Evolutionary conservation across 2,113 vertebrate species (phyloP), one percentile per base, ranked within the genome.

Genomic region (Chaenogobius annularis): DNA sequence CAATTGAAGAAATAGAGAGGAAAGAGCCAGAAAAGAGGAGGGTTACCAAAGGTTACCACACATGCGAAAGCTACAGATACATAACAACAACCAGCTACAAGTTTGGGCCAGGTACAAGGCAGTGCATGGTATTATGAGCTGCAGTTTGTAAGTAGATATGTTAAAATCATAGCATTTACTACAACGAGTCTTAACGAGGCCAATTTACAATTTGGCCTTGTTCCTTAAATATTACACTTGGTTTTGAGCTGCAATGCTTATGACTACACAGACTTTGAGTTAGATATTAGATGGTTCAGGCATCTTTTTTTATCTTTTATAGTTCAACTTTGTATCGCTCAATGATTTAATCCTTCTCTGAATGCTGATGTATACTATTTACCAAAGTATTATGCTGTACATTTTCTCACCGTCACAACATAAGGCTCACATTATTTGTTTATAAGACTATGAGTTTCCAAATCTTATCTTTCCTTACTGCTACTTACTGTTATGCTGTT

Each of bases 1-100:
- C 69, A 76, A 66, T 55, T 58, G 69, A 80, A 78, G 66, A 71
- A 83, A 75, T 70, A 68, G 77, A 87, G 75, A 82, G 74, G 47
- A 81, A 79, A 81, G 78, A 58, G 58, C 15, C 6, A 19, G 54
- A 43, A 64, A 14, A 3, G 1, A 31, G 48, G 19, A 12, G 68
- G 68, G 20, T 56, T 62, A 50, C 66, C 52, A 79, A 74, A 73
- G 74, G 68, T 75, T 80, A 68, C 44, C 69, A 77, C 47, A 79
- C 65, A 85, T 63, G 75, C 61, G 69, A 52, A 72, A 72, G 23
- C 58, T 40, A 31, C 22, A 37, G 59, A 64, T 66, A 71, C 65
- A 19, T 3, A n/a, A 22, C 8, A 3, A 68, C 10, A n/a, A 19
- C 61, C 66, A 76, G 58, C 77, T 58, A 31, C 40, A 68, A 48